phyloP scores from a whole-genome alignment of 2,797 vertebrate species.

The Crax fasciolata region DNA sequence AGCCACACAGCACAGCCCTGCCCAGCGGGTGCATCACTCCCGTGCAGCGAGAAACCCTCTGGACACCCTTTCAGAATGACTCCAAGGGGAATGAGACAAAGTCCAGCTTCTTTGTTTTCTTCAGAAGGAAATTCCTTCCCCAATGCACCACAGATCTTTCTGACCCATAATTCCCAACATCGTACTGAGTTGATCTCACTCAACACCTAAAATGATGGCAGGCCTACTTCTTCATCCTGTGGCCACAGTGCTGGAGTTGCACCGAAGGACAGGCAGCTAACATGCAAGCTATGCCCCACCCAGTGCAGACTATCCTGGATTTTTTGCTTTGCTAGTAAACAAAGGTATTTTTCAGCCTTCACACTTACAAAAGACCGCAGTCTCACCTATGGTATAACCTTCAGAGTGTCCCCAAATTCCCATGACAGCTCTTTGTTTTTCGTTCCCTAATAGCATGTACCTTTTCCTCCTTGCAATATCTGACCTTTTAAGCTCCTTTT shows the following conservation, averaged over 20 bases:
- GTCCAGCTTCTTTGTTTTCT: rapidly evolving
- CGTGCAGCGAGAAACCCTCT: too few relatives aligned
- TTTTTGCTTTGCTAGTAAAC: neutral
- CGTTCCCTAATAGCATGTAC: neutral
- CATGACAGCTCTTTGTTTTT: neutral
- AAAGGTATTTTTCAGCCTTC: neutral
- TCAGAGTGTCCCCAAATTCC: neutral
- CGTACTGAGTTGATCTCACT: neutral
- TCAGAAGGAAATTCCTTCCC: neutral
- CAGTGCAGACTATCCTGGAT: neutral
- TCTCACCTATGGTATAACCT: neutral
- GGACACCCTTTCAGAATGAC: rapidly evolving
- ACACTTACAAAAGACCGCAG: neutral
- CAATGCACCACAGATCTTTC: neutral
- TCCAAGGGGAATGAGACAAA: neutral
- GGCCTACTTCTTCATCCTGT: too few relatives aligned
- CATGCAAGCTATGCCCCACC: neutral
- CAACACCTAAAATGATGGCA: neutral
- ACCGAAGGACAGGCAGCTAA: neutral
- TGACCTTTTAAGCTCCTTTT: neutral
- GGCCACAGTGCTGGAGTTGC: rapidly evolving
- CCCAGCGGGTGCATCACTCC: neutral
- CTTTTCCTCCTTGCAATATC: neutral
- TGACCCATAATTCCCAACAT: neutral
- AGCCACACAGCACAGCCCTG: rapidly evolving